Base-by-base conservation (phyloP, 2,888 invertebrate species). In the Heliconius cydno region DNA sequence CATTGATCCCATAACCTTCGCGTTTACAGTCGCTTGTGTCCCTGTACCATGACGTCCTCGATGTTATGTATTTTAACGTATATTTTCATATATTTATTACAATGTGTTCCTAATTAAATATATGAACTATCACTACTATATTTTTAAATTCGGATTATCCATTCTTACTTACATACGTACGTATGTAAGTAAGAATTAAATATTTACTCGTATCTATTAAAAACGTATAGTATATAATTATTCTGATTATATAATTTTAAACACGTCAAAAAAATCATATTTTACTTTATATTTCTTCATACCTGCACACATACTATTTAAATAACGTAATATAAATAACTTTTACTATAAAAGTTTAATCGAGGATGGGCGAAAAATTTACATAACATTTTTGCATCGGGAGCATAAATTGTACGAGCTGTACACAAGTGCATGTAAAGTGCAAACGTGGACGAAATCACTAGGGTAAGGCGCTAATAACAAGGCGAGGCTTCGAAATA, bases 271-370 rank as follows among this genome's bases (percentile, higher is more conserved):
- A n/a, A 0, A 60, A 57, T 15, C 57, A 57, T 57, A 22, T 7
- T 57, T 7, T 57, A 70, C 13, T n/a, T 4, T 19, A 70, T 70
- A 15, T 46, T 25, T 46, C 46, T 46, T 15, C 0, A 71, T 46
- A 71, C 28, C 22, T 25, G n/a, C 46, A 41, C 25, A 19, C 46
- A 70, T 25, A 46, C 13, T 28, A 71, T 46, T 28, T 22, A 28
- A 71, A 52, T 22, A 28, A 46, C 15, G 46, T 28, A 71, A 71
- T 71, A 52, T 28, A 28, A 71, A 46, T 71, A 52, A 71, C 30
- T 71, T 52, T 52, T 30, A 22, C 19, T 30, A 30, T 72, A 52
- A 72, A 71, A 52, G 28, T 72, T 72, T 72, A 30, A 72, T 72
- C 52, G 52, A 30, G 52, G 52, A 72, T 72, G 30, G 22, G 19